Base-by-base conservation (phyloP, 2,113 vertebrate species). In the Coptodon bakossiorum region DNA sequence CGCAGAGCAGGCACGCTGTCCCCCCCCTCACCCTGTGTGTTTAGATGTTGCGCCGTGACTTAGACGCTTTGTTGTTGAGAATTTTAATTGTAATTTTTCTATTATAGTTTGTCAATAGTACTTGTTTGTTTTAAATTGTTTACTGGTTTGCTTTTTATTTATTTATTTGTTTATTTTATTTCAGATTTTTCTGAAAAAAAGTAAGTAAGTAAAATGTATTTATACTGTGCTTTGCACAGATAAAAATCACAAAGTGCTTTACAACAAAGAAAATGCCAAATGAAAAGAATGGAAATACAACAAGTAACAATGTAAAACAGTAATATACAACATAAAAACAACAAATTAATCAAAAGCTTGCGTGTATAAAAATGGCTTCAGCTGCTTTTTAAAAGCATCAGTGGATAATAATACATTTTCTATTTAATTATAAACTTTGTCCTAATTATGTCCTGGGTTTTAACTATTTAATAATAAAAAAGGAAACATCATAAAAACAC, bases 221-320 rank as follows among this genome's bases (percentile, higher is more conserved):
- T 2, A 24, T 53, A 10, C 10, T 2, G 5, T 5, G 17, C 50
- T 9, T 9, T n/a, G 2, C 19, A 10, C 22, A 56, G 22, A 24
- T 24, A 56, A 24, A 56, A 24, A 56, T 56, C 22, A 24, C 53
- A 0, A 24, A 22, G 52, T 54, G 54, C 24, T 29, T 57, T 0
- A 29, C 24, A 57, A 57, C 24, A 57, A 8, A 57, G 24, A 57
- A 59, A 59, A 59, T 31, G 13, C 5, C 7, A 16, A 59, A 59
- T 6, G 1, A 59, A 59, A 31, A 59, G 5, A 59, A 31, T 29
- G 7, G 0, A 29, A 31, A 59, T 59, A 3, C 56, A 2, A 59
- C 56, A 59, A 59, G 31, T 17, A 59, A 59, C 24, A 59, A 29
- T 16, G 1, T 29, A 59, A 29, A 5, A 57, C 56, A 29, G 27